phyloP scores from a whole-genome alignment of 2,888 invertebrate genomes.

The Tachystola acroxantha region DNA sequence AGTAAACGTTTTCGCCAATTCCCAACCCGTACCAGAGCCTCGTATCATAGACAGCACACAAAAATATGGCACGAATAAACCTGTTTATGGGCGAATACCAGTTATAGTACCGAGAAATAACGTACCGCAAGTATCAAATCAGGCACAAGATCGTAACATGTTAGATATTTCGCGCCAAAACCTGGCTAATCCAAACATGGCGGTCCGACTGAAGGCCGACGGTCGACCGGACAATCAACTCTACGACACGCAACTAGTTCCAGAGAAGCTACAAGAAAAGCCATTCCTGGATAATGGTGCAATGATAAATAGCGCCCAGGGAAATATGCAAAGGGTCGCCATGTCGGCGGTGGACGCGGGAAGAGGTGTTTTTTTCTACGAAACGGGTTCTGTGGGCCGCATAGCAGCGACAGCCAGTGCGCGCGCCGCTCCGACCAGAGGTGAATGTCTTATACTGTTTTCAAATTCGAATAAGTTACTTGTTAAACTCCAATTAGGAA shows the following conservation, averaged over 20 bases:
- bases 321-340: constrained; percentile 69
- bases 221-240: constrained; percentile 43
- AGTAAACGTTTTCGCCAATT: constrained; percentile 63
- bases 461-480: constrained; percentile 33
- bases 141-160: constrained; percentile 27
- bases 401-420: constrained; percentile 81
- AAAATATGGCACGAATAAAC: constrained; percentile 45
- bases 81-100: constrained; percentile 56
- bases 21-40: constrained; percentile 37
- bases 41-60: constrained; percentile 52
- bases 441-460: constrained; percentile 67
- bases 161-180: constrained; percentile 34
- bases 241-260: constrained; percentile 61
- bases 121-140: constrained; percentile 19
- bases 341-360: constrained; percentile 58
- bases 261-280: constrained; percentile 63
- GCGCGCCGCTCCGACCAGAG: constrained; percentile 65
- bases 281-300: constrained; percentile 40
- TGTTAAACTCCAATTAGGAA: constrained; percentile 23
- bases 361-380: constrained; percentile 79
- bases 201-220: constrained; percentile 26
- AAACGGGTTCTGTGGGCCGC: constrained; percentile 71
- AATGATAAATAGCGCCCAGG: constrained; percentile 61
- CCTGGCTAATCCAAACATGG: constrained; percentile 24
- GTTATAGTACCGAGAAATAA: constrained; percentile 41